Conservation (phyloP, 2,797 vertebrate genomes). For the Brachyrhaphis roseni region DNA sequence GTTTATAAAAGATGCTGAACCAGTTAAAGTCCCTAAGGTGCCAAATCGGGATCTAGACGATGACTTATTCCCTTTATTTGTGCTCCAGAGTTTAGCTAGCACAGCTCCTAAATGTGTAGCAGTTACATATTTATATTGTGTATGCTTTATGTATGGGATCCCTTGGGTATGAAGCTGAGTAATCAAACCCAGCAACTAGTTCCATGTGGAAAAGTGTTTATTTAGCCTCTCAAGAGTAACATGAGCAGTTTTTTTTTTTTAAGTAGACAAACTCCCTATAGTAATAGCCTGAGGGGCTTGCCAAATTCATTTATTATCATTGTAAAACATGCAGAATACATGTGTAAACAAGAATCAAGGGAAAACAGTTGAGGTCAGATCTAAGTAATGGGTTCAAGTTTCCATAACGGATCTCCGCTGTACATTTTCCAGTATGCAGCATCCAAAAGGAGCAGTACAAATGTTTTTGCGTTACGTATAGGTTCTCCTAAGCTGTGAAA, state of each 20-base stretch:
- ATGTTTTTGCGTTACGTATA: background rate
- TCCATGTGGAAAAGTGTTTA: slow-evolving; percentile 7
- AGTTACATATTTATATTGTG: slow-evolving; percentile 18
- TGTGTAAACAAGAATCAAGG: slow-evolving; percentile 7
- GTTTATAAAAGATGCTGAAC: background rate
- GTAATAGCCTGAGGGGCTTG: slow-evolving; percentile 9
- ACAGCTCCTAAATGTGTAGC: slow-evolving; percentile 15
- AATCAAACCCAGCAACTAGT: slow-evolving; percentile 5
- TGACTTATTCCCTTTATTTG: background rate
- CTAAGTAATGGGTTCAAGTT: background rate
- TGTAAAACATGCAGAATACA: slow-evolving; percentile 7
- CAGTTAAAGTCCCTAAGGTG: background rate
- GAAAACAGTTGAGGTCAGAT: background rate
- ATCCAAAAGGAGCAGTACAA: slow-evolving; percentile 1
- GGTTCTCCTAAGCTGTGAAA: background rate
- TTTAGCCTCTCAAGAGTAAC: slow-evolving; percentile 8
- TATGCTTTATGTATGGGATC: background rate
- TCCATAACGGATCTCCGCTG: slow-evolving; percentile 6
- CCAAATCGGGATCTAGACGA: background rate
- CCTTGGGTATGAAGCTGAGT: background rate
- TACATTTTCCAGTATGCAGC: slow-evolving; percentile 4
- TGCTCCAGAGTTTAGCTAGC: slow-evolving; percentile 2
- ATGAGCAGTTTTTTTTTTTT: slow-evolving; percentile 9
- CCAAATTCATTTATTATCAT: slow-evolving; percentile 19
- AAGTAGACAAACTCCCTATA: slow-evolving; percentile 41